Evolutionary conservation across 2,797 vertebrate genomes (phyloP).

Genomic region (Rhinoraja longicauda): DNA sequence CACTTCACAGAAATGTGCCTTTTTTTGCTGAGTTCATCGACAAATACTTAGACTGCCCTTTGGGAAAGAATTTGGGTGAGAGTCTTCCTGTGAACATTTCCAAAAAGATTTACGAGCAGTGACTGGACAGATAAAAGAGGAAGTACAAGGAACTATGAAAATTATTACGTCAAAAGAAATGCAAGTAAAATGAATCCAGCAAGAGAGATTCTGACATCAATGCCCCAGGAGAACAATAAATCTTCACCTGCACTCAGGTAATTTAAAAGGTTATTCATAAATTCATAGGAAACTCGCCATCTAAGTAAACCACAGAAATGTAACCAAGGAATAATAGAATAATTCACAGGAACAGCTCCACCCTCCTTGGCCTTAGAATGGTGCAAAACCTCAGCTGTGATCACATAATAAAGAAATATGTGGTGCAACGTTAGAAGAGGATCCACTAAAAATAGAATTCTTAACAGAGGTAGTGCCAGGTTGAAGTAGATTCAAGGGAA

Average conservation of each 20-base stretch:
- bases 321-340: not conserved
- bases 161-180: not conserved
- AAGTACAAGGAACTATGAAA: not conserved
- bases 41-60: not conserved
- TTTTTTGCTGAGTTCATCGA: not conserved
- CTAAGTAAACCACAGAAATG: not conserved
- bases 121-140: not conserved
- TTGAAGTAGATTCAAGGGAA: not conserved
- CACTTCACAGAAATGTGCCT: not conserved
- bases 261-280: not conserved
- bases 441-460: not conserved
- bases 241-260: not conserved
- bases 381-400: not conserved
- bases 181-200: not conserved
- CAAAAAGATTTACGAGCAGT: not conserved
- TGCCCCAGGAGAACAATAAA: not conserved
- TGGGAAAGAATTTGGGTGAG: not conserved
- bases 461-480: not conserved
- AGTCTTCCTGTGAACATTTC: not conserved
- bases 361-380: not conserved
- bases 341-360: not conserved
- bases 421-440: not conserved
- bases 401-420: not conserved
- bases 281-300: not conserved
- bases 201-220: not conserved